These are phyloP conservation scores for Gryllus bimaculatus DNA, from an alignment of 1,140 invertebrate genomes.

Conservation along the genomic window DNA sequence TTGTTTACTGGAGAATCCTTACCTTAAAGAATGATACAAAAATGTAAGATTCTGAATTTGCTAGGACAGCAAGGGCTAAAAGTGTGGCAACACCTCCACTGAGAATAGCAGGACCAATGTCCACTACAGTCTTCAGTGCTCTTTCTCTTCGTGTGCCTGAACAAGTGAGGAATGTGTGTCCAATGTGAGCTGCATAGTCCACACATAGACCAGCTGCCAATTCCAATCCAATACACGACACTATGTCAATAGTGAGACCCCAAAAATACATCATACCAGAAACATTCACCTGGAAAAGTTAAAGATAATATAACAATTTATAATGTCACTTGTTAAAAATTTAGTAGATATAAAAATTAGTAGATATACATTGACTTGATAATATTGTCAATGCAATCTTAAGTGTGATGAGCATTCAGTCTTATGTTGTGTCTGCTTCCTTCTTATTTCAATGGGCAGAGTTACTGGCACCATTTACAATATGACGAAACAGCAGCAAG, in stretches of 20 bases:
- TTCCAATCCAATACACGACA: slow-evolving; percentile 73
- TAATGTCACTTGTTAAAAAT: too few relatives aligned
- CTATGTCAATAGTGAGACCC: slow-evolving; percentile 77
- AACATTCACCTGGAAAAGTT: slow-evolving; percentile 46
- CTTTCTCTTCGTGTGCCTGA: slow-evolving; percentile 48
- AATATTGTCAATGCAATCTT: too few relatives aligned
- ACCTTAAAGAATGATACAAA: slow-evolving; percentile 73
- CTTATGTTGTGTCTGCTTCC: too few relatives aligned
- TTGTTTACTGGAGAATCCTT: slow-evolving; percentile 12
- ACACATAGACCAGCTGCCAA: slow-evolving; percentile 81
- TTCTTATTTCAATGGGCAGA: too few relatives aligned
- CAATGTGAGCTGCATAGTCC: slow-evolving; percentile 81
- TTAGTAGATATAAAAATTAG: too few relatives aligned
- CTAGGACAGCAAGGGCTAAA: slow-evolving; percentile 61
- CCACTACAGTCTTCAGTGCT: slow-evolving; percentile 55
- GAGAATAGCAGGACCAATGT: slow-evolving; percentile 70
- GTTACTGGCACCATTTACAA: too few relatives aligned
- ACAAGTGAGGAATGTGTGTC: slow-evolving; percentile 64
- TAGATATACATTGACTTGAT: too few relatives aligned
- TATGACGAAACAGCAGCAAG: too few relatives aligned
- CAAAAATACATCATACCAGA: slow-evolving; percentile 72
- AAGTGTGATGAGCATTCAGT: too few relatives aligned
- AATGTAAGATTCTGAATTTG: slow-evolving; percentile 64
- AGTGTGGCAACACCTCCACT: slow-evolving; percentile 72
- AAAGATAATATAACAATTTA: not conserved